A percentile compares a stretch with the other conserved stretches of the same genome.
These are phyloP conservation scores for Orgyia antiqua DNA, from an alignment of 2,888 invertebrate species.

Conservation along the genomic window DNA sequence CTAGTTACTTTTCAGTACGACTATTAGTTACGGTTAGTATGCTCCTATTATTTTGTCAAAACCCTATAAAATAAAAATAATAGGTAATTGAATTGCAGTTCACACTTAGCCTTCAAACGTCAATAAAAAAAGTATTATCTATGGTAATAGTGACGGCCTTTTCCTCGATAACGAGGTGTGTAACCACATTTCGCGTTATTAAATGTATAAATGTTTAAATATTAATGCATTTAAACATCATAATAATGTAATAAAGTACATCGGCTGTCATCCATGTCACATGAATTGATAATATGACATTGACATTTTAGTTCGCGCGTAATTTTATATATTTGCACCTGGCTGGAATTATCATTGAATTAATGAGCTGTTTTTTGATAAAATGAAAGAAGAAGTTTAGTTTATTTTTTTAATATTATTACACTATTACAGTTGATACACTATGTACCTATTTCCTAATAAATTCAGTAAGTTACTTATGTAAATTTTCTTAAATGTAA, in stretches of 20 bases:
- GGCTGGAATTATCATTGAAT: slow-evolving; percentile 1
- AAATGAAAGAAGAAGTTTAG: no score
- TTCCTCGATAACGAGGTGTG: neutral
- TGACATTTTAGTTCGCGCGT: neutral
- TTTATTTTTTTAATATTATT: no score
- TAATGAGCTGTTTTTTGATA: no score
- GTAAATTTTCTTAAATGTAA: no score
- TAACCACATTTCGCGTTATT: neutral
- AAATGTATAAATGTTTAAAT: neutral
- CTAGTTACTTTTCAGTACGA: no score
- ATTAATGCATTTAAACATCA: slow-evolving; percentile 1
- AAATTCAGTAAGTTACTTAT: no score
- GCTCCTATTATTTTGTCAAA: no score
- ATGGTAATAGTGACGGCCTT: neutral
- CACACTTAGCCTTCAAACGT: neutral
- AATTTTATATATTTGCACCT: slow-evolving; percentile 2
- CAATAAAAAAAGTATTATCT: neutral
- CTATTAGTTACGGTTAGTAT: no score
- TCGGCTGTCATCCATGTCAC: neutral
- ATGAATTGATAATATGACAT: neutral
- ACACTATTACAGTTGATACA: no score
- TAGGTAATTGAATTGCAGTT: neutral
- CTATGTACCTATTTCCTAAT: no score
- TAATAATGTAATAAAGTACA: neutral
- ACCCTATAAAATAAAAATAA: no score